Evolutionary conservation across 2,888 invertebrate species (phyloP), one percentile per base, ranked within the genome.

Genomic region (Helleia helle): DNA sequence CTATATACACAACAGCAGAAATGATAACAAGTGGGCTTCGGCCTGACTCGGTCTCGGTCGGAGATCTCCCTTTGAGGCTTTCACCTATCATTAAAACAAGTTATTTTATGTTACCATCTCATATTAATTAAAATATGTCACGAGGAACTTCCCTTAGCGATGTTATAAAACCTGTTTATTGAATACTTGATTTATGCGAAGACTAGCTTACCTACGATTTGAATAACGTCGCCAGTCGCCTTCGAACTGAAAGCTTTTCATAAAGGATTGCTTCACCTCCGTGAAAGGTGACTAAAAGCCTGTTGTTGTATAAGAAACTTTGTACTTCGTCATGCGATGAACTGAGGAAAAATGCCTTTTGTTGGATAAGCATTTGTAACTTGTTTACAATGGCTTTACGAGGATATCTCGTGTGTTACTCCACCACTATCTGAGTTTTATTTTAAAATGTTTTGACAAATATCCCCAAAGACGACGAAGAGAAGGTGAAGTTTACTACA

Each of bases 231-330:
- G 64, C 61, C 65, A 59, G 62, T 62, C 69, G 65, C 65, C 63
- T 61, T 63, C 65, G 70, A 73, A 64, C 68, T 77, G 72, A 77
- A 79, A 79, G 77, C 77, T 76, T 77, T 79, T 77, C 75, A 75
- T 76, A 77, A 79, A 76, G 70, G 74, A 66, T 54, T 58, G 64
- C 63, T 65, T 59, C 66, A 63, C 70, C 70, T 71, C 64, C 58
- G 56, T 62, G 65, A 61, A 67, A 62, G 68, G 60, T 63, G 58
- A 58, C 68, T 73, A 71, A 75, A 73, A 70, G 74, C 70, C 56
- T 56, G 60, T 65, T 68, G 60, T 65, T 63, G 52, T 54, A 53
- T 59, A 60, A 63, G 65, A 64, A 71, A 72, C 71, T 72, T 72
- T 59, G 62, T 60, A 69, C 63, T 64, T 55, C 51, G 48, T 49